These are phyloP conservation scores for Heliconius melpomene DNA, from an alignment of 1,140 invertebrate species.

Conservation along the genomic window DNA sequence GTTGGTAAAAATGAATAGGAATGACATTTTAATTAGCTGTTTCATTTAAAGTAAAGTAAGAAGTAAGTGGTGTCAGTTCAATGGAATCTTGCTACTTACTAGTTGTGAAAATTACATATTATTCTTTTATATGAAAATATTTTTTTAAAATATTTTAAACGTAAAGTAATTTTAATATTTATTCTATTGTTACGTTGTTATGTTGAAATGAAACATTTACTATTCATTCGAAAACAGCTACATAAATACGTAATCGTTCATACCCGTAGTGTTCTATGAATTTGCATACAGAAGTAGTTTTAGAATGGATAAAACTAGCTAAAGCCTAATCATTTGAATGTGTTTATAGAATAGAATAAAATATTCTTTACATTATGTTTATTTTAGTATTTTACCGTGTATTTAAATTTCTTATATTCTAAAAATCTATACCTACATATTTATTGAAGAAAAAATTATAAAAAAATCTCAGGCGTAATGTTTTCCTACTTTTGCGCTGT, in stretches of 20 bases:
- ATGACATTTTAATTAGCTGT: no score
- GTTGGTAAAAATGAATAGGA: no score
- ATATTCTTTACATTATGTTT: neutral
- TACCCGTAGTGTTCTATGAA: neutral
- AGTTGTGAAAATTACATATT: no score
- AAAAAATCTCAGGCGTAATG: no score
- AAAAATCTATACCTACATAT: no score
- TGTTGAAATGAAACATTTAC: neutral
- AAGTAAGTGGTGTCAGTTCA: no score
- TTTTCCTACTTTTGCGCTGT: no score
- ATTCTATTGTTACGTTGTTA: neutral
- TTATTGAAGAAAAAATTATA: neutral
- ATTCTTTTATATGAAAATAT: no score
- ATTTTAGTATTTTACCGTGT: neutral
- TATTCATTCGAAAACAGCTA: neutral
- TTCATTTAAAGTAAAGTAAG: no score
- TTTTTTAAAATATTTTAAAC: neutral
- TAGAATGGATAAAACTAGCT: neutral
- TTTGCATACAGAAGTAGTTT: neutral
- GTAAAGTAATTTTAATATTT: neutral
- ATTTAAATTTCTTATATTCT: neutral
- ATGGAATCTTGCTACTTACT: no score
- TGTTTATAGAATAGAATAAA: neutral
- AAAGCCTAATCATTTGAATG: neutral
- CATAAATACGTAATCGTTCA: conserved; percentile 6